Evolutionary conservation across 2,113 vertebrate species (phyloP).

Genomic region (Noturus placidus): DNA sequence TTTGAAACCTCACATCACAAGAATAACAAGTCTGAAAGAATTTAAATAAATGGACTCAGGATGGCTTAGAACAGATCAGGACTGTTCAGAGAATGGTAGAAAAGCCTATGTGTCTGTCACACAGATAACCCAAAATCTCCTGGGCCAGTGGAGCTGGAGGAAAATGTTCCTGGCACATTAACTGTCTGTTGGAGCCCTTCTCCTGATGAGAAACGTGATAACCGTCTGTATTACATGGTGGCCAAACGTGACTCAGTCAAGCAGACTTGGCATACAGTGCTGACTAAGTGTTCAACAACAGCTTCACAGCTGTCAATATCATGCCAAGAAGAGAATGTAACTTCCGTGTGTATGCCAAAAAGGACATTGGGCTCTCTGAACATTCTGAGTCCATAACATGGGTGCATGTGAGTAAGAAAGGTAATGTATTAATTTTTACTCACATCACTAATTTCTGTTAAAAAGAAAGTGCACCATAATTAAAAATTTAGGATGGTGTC

Average conservation of each 20-base stretch:
- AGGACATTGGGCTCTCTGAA: constrained; percentile 76
- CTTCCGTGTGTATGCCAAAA: constrained; percentile 86
- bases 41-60: neutral
- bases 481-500: neutral
- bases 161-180: constrained; percentile 80
- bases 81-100: neutral
- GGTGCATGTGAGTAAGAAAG: constrained; percentile 68
- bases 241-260: constrained; percentile 74
- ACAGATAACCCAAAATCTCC: constrained; percentile 80
- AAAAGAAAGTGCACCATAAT: neutral
- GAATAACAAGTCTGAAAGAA: neutral
- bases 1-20: neutral
- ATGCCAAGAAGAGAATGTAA: constrained; percentile 80
- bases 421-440: constrained; percentile 42
- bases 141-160: constrained; percentile 75
- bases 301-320: constrained; percentile 77
- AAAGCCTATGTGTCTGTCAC: constrained; percentile 10
- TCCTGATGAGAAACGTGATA: constrained; percentile 76
- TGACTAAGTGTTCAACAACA: constrained; percentile 82
- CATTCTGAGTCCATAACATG: constrained; percentile 80
- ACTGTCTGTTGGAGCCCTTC: constrained; percentile 82
- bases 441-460: neutral
- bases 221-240: constrained; percentile 77
- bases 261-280: constrained; percentile 74
- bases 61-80: neutral